Evolutionary conservation across 2,888 invertebrate genomes (phyloP).

Genomic region (Allophyes oxyacanthae): DNA sequence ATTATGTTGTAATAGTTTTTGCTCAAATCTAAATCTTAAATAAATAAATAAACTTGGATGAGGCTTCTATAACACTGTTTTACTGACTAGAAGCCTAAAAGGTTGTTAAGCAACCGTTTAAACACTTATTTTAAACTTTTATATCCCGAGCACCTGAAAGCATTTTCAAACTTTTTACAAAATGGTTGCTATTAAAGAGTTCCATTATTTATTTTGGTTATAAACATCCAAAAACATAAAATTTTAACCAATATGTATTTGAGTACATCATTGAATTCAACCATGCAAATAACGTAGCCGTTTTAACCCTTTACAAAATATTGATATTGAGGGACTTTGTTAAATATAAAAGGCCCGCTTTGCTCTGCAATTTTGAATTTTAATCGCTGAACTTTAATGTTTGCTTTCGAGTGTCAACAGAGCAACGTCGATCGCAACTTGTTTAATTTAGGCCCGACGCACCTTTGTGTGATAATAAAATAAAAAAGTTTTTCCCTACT

Average conservation of each 20-base stretch:
- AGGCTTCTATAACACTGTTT: too few relatives aligned
- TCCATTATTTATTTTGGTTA: slow-evolving; percentile 4
- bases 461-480: slow-evolving; percentile 76
- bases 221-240: slow-evolving; percentile 24
- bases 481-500: slow-evolving; percentile 67
- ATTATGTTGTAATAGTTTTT: neutral
- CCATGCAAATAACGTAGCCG: slow-evolving; percentile 65
- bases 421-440: slow-evolving; percentile 59
- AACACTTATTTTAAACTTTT: too few relatives aligned
- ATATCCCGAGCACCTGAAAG: too few relatives aligned
- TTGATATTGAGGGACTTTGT: slow-evolving; percentile 68
- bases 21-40: too few relatives aligned
- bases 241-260: slow-evolving; percentile 46
- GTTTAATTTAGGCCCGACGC: slow-evolving; percentile 74
- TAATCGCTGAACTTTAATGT: slow-evolving; percentile 57
- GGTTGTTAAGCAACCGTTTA: too few relatives aligned
- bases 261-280: slow-evolving; percentile 65
- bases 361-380: slow-evolving; percentile 56
- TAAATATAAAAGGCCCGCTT: slow-evolving; percentile 52
- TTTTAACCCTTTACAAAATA: slow-evolving; percentile 70
- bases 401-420: slow-evolving; percentile 54
- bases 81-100: too few relatives aligned
- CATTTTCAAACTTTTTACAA: too few relatives aligned
- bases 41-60: too few relatives aligned
- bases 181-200: slow-evolving; percentile 6